Evolutionary conservation across 1,140 invertebrate species (phyloP).

Genomic region (Polyergus mexicanus): DNA sequence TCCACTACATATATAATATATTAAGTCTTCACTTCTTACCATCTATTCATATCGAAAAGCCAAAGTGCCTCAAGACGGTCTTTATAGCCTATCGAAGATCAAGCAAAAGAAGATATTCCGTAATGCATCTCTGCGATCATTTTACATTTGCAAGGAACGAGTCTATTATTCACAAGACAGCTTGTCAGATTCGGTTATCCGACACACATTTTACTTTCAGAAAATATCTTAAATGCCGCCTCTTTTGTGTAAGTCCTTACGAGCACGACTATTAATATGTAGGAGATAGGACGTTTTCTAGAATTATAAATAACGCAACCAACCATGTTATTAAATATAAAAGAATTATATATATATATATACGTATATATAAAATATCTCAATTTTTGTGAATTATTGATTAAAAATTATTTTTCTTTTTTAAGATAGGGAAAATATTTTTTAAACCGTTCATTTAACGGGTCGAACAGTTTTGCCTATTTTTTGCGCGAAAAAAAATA

Average conservation of each 20-base stretch:
- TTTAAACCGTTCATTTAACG: neutral
- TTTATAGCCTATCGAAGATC: constrained; percentile 22
- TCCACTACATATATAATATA: neutral
- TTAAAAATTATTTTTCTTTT: neutral
- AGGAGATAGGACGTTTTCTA: too few species aligned
- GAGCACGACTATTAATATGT: neutral
- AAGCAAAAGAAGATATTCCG: neutral
- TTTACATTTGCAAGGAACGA: constrained; percentile 24
- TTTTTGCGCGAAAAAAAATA: constrained; percentile 16
- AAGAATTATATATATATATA: neutral
- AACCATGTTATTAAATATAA: neutral
- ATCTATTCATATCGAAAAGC: constrained; percentile 24
- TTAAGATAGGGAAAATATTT: neutral
- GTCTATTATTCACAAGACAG: constrained; percentile 14
- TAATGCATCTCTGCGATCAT: neutral
- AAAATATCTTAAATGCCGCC: constrained; percentile 18
- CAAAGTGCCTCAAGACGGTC: neutral
- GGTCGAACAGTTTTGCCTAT: neutral
- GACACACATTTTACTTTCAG: neutral
- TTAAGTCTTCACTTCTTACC: neutral
- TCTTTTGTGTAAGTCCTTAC: constrained; percentile 5
- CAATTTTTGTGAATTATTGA: neutral
- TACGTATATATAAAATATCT: too few species aligned
- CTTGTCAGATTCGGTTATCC: constrained; percentile 4
- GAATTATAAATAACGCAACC: neutral